Evolutionary conservation across 2,888 invertebrate species (phyloP).

Genomic region (Anodontia alba): DNA sequence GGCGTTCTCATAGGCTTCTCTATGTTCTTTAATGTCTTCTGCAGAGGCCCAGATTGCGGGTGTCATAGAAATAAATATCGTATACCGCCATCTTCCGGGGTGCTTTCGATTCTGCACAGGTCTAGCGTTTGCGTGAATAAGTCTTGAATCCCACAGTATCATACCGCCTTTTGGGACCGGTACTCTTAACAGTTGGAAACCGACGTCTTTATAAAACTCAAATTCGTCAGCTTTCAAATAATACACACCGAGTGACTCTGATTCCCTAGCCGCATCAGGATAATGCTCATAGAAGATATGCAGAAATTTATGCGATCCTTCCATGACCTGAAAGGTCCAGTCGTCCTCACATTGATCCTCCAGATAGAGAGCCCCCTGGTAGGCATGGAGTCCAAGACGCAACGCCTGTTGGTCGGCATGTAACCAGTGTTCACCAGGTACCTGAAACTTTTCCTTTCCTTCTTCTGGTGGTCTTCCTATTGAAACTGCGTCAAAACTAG

Average conservation of each 20-base stretch:
- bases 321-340: conserved; percentile 71
- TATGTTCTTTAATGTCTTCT: conserved; percentile 67
- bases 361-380: conserved; percentile 76
- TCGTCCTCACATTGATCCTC: conserved; percentile 71
- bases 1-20: conserved; percentile 65
- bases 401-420: conserved; percentile 75
- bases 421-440: conserved; percentile 65
- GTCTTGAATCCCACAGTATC: conserved; percentile 80
- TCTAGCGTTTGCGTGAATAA: conserved; percentile 78
- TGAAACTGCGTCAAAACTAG: conserved; percentile 74
- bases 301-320: conserved; percentile 67
- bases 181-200: conserved; percentile 67
- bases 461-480: conserved; percentile 76
- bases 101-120: conserved; percentile 65
- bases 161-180: conserved; percentile 79
- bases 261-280: conserved; percentile 33
- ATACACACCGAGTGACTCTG: conserved; percentile 42
- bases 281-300: conserved; percentile 56
- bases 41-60: conserved; percentile 77
- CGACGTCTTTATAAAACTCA: conserved; percentile 64
- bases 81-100: conserved; percentile 75
- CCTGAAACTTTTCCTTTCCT: conserved; percentile 58
- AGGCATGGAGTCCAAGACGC: conserved; percentile 76
- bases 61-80: conserved; percentile 76
- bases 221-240: conserved; percentile 53